Conservation (phyloP, 1,140 invertebrate species). For the Sinonovacula constricta region DNA sequence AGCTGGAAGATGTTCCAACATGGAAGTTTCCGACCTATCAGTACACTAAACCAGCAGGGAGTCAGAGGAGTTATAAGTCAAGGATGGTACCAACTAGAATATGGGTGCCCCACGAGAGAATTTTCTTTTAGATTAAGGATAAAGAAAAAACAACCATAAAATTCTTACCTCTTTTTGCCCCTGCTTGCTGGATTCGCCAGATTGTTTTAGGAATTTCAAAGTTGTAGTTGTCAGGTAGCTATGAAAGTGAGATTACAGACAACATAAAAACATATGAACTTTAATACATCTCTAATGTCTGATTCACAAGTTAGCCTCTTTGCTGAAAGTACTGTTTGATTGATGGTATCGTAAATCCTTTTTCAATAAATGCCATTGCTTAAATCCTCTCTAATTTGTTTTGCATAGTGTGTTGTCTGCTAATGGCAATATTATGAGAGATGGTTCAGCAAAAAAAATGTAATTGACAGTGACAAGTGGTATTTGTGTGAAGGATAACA, state of each 20-base stretch:
- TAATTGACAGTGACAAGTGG: no score
- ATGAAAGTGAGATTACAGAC: constrained; percentile 55
- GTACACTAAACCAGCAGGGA: no score
- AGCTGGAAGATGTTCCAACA: no score
- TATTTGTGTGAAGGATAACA: no score
- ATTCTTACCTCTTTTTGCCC: constrained; percentile 83
- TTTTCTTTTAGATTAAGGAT: no score
- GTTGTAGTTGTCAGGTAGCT: constrained; percentile 96
- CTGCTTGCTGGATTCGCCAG: constrained; percentile 92
- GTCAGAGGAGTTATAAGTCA: no score
- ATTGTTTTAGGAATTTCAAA: constrained; percentile 99
- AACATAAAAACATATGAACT: no score
- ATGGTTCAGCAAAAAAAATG: no score
- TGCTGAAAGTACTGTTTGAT: not conserved
- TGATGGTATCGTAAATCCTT: not conserved
- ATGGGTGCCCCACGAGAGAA: no score
- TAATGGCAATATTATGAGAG: no score
- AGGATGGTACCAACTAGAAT: no score
- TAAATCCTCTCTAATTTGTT: not conserved
- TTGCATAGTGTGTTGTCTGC: not conserved
- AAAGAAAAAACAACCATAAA: not conserved
- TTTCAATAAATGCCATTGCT: not conserved
- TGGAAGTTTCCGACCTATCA: no score
- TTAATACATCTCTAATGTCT: not conserved
- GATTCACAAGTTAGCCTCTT: not conserved